Percentiles rank a stretch among this genome's conserved stretches.
Conservation (phyloP, 1,140 invertebrate genomes). For the Bradysia coprophila region DNA sequence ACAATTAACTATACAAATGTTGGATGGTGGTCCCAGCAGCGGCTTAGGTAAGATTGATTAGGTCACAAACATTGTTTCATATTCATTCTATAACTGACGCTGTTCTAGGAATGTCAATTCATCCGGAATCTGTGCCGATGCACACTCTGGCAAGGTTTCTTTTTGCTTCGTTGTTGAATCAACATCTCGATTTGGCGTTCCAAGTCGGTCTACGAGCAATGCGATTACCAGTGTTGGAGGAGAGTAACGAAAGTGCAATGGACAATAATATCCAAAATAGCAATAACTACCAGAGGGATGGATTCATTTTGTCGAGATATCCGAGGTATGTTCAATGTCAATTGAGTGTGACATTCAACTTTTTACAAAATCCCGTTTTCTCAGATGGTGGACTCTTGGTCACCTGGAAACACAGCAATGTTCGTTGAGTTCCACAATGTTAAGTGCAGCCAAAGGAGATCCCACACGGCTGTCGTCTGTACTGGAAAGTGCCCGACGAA, state of each 20-base stretch:
- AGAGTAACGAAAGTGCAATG: neutral
- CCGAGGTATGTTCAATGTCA: neutral
- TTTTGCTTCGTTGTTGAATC: conserved; percentile 51
- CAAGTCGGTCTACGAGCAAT: conserved; percentile 39
- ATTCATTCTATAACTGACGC: conserved; percentile 17
- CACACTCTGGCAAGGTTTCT: conserved; percentile 67
- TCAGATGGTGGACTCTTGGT: conserved; percentile 50
- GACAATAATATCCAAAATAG: neutral
- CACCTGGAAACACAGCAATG: conserved; percentile 70
- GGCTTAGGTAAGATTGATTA: conserved; percentile 23
- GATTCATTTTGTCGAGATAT: neutral
- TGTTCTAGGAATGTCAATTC: conserved; percentile 53
- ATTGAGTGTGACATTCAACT: neutral
- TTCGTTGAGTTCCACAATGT: conserved; percentile 55
- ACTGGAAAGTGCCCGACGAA: conserved; percentile 53
- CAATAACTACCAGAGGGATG: conserved; percentile 1
- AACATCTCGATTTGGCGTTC: conserved; percentile 60
- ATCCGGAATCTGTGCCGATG: conserved; percentile 60
- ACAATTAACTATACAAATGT: conserved; percentile 36
- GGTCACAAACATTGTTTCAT: neutral
- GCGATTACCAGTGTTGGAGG: conserved; percentile 22
- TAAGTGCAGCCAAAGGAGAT: conserved; percentile 54
- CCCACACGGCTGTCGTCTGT: conserved; percentile 46
- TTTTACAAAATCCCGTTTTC: conserved; percentile 15
- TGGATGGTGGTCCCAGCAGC: conserved; percentile 54